Evolutionary conservation across 2,113 vertebrate genomes (phyloP), one percentile per base, ranked within the genome.

Genomic region (Myxocyprinus asiaticus): DNA sequence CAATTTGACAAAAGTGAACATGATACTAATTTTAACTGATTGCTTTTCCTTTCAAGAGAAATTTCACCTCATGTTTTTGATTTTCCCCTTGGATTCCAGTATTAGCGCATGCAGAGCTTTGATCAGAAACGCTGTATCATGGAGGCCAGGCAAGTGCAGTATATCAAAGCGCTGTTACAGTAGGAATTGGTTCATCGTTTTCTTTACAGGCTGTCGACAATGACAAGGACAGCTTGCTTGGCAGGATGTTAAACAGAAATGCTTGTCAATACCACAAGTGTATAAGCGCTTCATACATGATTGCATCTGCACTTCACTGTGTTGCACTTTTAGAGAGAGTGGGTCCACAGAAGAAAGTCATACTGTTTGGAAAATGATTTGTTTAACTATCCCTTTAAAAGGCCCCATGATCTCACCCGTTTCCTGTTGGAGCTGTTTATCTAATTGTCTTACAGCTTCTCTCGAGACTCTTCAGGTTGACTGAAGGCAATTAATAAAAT

Each of bases 221-320:
- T 62, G 59, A 78, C 76, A 71, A 63, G 53, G 67, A 68, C 71
- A 67, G 71, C 59, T 75, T 58, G 47, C 55, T 68, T 81, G 71
- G 79, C 71, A 67, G 42, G 5, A 22, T 77, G 82, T 76, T 17
- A 58, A 15, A 17, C 43, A 51, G 66, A 74, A 62, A 83, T 56
- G 71, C 78, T 74, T 64, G 67, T 83, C 72, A 61, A 67, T 62
- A 42, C 12, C 15, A 61, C 7, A 7, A 63, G 59, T 63, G 65
- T 63, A 68, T 51, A 58, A 76, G 59, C 12, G 17, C 72, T 79
- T 48, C 58, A 68, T 75, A 67, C 63, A 53, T 50, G 70, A 61
- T 10, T 72, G 55, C 70, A 73, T 73, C 55, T 73, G 55, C 53
- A 73, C 55, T 72, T 44, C 53, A 33, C 22, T 33, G 22, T 33